Evolutionary conservation across 2,797 vertebrate species (phyloP).

Genomic region (Rhynchotus rufescens): DNA sequence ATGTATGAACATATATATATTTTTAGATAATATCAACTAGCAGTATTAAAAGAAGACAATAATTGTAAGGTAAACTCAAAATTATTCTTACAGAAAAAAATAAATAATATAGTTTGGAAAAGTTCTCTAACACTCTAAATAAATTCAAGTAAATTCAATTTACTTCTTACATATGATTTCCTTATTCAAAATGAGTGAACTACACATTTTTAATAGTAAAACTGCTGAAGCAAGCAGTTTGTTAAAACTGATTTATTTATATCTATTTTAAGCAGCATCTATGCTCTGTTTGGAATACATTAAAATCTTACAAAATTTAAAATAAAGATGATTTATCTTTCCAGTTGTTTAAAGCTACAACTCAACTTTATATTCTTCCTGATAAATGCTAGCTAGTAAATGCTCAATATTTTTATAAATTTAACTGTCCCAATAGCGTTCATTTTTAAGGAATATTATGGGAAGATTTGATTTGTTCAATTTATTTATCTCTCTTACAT

Average conservation of each 20-base stretch:
- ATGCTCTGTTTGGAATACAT: not conserved
- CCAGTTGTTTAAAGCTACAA: not conserved
- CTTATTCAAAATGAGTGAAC: not conserved
- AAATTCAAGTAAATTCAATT: not conserved
- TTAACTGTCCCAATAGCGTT: not conserved
- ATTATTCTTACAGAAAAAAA: not conserved
- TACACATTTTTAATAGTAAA: not conserved
- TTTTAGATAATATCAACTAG: not conserved
- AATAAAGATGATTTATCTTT: not conserved
- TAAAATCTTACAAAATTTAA: not conserved
- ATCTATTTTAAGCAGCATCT: not conserved
- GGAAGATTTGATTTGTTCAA: not conserved
- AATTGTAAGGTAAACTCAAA: not conserved
- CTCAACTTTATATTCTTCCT: not conserved
- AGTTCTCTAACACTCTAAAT: not conserved
- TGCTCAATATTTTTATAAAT: constrained; percentile 1
- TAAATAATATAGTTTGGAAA: not conserved
- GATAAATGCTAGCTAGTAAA: not conserved
- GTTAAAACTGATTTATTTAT: not conserved
- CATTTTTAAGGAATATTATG: not conserved
- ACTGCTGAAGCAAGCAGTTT: not conserved
- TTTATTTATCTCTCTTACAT: not conserved
- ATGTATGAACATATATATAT: not conserved
- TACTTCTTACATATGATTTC: not conserved
- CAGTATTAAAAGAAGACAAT: not conserved